Evolutionary conservation across 2,797 vertebrate genomes (phyloP), one percentile per base, ranked within the genome.

Genomic region (Scolopax rusticola): DNA sequence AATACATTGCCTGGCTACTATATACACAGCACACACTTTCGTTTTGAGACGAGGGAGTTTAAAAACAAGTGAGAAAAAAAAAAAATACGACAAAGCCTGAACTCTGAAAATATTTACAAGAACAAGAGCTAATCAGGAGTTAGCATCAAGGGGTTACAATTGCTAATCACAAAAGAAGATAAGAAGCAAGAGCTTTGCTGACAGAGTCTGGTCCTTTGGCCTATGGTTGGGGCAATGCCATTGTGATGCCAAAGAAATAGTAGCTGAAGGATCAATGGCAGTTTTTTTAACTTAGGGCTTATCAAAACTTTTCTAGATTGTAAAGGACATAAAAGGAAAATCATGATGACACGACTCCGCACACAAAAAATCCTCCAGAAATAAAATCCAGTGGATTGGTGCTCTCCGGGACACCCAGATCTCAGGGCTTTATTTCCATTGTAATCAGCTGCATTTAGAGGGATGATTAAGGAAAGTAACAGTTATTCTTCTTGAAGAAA

Each of bases 1-100:
- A 98, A 98, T 96, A 98, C 56, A 94, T 95, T 88, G 93, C 95
- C 96, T 97, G 83, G 94, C 97, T 94, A 94, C 95, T 96, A 88
- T 90, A 97, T 28, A 93, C 94, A 98, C 9, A 95, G 92, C 94
- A 96, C 97, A 83, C 68, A 61, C 91, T 48, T 97, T 95, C 96
- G 17, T 95, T 97, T 96, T 89, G 95, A 97, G 92, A 95, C 10
- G 7, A 28, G 83, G 83, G 71, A 81, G 90, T 84, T 79, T 87
- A 96, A 97, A 94, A 96, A 74, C 75, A 79, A 90, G 74, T 33
- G 76, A 87, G 93, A 97, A 97, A 97, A 97, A 97, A 97, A 97
- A 97, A 97, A n/a, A 41, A 41, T 95, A 96, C 12, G 47, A 75
- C 87, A 20, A 84, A 61, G 57, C 24, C 63, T 20, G 24, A 75